phyloP scores from a whole-genome alignment of 2,113 vertebrate species.

The Corydoras maculifer region DNA sequence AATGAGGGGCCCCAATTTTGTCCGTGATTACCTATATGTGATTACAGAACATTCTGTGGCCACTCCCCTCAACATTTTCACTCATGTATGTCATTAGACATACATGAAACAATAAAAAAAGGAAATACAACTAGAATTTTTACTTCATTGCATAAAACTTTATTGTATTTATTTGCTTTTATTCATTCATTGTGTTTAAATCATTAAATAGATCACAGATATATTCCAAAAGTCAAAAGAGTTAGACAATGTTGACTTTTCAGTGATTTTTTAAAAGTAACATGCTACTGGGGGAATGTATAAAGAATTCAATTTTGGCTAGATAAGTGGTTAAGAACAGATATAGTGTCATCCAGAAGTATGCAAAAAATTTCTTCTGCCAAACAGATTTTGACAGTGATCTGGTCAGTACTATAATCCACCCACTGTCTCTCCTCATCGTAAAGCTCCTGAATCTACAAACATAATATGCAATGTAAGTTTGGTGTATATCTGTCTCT shows the following conservation, averaged over 20 bases:
- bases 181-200: too few species aligned
- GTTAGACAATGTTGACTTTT: background rate
- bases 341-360: constrained; percentile 61
- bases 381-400: constrained; percentile 60
- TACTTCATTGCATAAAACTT: too few species aligned
- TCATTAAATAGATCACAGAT: background rate
- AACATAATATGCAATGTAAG: background rate
- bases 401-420: constrained; percentile 55
- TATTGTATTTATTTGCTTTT: too few species aligned
- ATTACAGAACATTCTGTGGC: too few species aligned
- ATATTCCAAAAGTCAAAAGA: background rate
- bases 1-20: background rate
- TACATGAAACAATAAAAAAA: too few species aligned
- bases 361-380: constrained; percentile 59
- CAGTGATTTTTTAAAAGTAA: background rate
- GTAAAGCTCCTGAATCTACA: constrained; percentile 58
- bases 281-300: constrained; percentile 1
- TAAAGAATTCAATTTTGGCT: constrained; percentile 15
- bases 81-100: too few species aligned
- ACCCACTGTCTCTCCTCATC: constrained; percentile 61
- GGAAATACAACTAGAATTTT: too few species aligned
- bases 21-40: too few species aligned
- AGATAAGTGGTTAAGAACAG: constrained; percentile 55
- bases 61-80: too few species aligned
- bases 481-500: too few species aligned